A percentile compares a stretch with the other conserved stretches of the same genome.
These are phyloP conservation scores for Oreonectes daqikongensis DNA, from an alignment of 2,797 vertebrate species.

Conservation along the genomic window DNA sequence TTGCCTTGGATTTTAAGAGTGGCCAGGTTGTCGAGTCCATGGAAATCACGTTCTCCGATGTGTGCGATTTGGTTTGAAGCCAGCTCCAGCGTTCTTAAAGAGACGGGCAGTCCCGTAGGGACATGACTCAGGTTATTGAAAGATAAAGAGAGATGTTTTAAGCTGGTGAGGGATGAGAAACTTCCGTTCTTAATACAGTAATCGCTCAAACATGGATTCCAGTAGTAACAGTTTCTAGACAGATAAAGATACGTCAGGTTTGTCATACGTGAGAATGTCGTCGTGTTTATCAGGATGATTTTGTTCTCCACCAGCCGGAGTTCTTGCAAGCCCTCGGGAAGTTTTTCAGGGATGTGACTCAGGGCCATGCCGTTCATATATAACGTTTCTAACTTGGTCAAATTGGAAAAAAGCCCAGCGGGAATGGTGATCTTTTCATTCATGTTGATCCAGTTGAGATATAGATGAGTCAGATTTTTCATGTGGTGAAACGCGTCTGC, in stretches of 20 bases:
- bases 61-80: conserved; percentile 79
- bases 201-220: conserved; percentile 79
- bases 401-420: conserved; percentile 72
- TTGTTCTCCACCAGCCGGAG: conserved; percentile 79
- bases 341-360: conserved; percentile 71
- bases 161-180: conserved; percentile 74
- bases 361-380: conserved; percentile 76
- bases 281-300: conserved; percentile 71
- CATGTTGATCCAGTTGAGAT: conserved; percentile 81
- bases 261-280: conserved; percentile 70
- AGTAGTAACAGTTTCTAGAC: conserved; percentile 86
- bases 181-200: conserved; percentile 70
- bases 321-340: conserved; percentile 74
- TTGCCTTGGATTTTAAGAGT: conserved; percentile 87
- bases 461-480: conserved; percentile 74
- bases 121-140: conserved; percentile 85
- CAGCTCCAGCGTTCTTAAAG: conserved; percentile 76
- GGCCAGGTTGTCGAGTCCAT: conserved; percentile 73
- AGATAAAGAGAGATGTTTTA: conserved; percentile 80
- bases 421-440: conserved; percentile 63
- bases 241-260: conserved; percentile 79
- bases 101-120: conserved; percentile 78
- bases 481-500: conserved; percentile 70
- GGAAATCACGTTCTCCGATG: conserved; percentile 79
- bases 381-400: conserved; percentile 75